Base-by-base conservation (phyloP, 2,888 invertebrate species). In the Epiblema foenella region DNA sequence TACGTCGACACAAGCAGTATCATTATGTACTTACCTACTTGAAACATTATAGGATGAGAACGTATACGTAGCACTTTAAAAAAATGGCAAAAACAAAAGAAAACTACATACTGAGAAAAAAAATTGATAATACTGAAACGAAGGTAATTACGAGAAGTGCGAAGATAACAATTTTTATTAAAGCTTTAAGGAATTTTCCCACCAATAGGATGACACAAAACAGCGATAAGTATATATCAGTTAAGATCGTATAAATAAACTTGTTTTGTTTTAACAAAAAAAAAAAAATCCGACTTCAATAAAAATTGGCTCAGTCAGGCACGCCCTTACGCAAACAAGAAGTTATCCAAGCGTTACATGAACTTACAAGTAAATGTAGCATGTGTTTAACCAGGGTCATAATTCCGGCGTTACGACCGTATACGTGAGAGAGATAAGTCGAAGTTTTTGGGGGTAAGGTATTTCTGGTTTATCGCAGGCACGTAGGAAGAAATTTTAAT, bases 351-450 rank as follows among this genome's bases (percentile, higher is more conserved):
- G 90, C 87, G 89, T 83, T 88, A 85, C 89, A 85, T 87, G 90
- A 89, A 92, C 88, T 91, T 92, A 90, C 89, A 84, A 89, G 86
- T 90, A 90, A 92, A 91, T 89, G 92, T 91, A 89, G 88, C 92
- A 93, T 93, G 91, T 93, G 93, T 91, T 92, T 88, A 90, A 91
- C 91, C 90, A 82, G 87, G 78, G 84, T 89, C 87, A 90, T 92
- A 91, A 91, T 91, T 93, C 86, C 82, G 82, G 80, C 85, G 85
- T 89, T 91, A 92, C 92, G 91, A 90, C 90, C 90, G 80, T 78
- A 89, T 89, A 91, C 91, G 93, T 90, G 92, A 85, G 89, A 80
- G 85, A 92, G 93, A 93, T 93, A 93, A 93, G 89, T 91, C 85
- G 85, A 92, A 91, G 90, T 92, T 93, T 90, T 90, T 87, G 88